Conservation (phyloP, 92 coral and sea anemone genomes). For the Actinernus sp. region DNA sequence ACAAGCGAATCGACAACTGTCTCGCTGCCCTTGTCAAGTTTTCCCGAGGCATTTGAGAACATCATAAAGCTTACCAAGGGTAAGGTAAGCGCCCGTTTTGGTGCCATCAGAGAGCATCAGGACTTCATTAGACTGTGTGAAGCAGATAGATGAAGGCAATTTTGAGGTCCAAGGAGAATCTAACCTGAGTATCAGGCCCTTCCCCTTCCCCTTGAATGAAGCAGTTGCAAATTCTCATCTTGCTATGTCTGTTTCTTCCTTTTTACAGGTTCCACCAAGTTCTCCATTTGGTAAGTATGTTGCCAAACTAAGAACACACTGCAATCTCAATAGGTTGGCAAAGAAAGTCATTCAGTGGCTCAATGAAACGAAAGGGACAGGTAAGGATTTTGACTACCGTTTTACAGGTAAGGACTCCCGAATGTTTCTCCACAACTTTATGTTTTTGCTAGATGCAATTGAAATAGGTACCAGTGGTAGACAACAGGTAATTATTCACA, state of each 20-base stretch:
- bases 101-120: constrained; percentile 16
- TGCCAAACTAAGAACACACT: constrained; percentile 3
- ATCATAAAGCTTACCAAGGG: constrained; percentile 37
- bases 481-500: constrained; percentile 25
- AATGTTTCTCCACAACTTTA: constrained; percentile 48
- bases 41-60: constrained; percentile 12
- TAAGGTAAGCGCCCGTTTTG: constrained; percentile 6
- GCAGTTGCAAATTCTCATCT: constrained; percentile 11
- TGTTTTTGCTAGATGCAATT: constrained; percentile 25
- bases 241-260: constrained; percentile 1
- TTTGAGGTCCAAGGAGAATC: neutral
- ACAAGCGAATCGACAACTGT: constrained; percentile 54
- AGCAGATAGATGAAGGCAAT: neutral
- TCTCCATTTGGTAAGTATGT: constrained; percentile 32
- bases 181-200: neutral
- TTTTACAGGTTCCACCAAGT: constrained; percentile 31
- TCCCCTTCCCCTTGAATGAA: constrained; percentile 22
- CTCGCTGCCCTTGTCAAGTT: constrained; percentile 37
- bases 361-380: neutral
- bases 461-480: constrained; percentile 13
- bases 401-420: constrained; percentile 54
- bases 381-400: constrained; percentile 36
- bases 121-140: neutral
- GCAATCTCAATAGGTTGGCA: constrained; percentile 23
- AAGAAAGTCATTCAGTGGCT: constrained; percentile 20